phyloP scores from a whole-genome alignment of 2,888 invertebrate genomes.

The Epistrophe grossulariae region DNA sequence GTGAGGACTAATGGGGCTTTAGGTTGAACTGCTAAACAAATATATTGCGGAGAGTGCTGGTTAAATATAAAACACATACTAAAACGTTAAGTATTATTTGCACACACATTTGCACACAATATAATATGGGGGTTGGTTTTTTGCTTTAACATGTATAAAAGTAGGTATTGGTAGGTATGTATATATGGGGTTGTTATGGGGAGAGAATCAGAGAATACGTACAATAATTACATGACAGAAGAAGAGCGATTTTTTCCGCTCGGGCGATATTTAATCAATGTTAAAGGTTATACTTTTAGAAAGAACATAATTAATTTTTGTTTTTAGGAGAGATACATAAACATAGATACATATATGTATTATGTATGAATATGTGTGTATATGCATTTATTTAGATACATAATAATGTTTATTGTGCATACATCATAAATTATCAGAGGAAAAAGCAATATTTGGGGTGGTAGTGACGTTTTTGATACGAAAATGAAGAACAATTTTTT shows the following conservation, averaged over 20 bases:
- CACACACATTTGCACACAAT: constrained; percentile 16
- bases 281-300: constrained; percentile 42
- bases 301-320: constrained; percentile 42
- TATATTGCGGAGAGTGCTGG: constrained; percentile 38
- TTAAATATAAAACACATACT: constrained; percentile 41
- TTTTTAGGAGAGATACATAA: not conserved
- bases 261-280: constrained; percentile 39
- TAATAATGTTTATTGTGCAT: too few species aligned
- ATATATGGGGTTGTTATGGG: constrained; percentile 16
- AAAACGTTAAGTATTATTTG: constrained; percentile 34
- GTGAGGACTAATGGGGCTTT: not conserved
- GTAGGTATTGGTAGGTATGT: not conserved
- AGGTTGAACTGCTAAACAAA: constrained; percentile 36
- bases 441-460: too few species aligned
- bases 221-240: constrained; percentile 40
- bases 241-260: constrained; percentile 17
- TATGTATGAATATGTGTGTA: too few species aligned
- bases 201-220: constrained; percentile 7
- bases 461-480: too few species aligned
- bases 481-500: too few species aligned
- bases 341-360: too few species aligned
- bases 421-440: too few species aligned
- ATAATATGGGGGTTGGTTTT: constrained; percentile 8
- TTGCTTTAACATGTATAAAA: not conserved
- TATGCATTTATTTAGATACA: too few species aligned